Conservation (phyloP, 2,888 invertebrate species). For the Nowickia ferox region DNA sequence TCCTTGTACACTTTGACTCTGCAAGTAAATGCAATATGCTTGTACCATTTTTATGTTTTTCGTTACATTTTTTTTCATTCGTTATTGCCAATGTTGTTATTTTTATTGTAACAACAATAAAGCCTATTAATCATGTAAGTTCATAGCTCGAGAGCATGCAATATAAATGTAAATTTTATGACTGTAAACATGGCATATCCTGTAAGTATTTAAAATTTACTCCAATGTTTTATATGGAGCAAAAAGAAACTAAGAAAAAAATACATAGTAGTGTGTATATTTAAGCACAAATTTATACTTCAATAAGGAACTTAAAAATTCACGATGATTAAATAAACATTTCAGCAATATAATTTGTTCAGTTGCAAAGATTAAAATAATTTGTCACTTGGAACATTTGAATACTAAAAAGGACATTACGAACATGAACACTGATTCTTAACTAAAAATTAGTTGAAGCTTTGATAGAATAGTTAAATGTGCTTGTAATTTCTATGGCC, state of each 20-base stretch:
- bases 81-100: conserved; percentile 42
- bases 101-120: conserved; percentile 54
- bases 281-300: no score
- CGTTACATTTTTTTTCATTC: conserved; percentile 12
- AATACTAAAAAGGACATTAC: no score
- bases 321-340: no score
- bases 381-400: no score
- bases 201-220: conserved; percentile 62
- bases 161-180: conserved; percentile 71
- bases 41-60: not conserved
- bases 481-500: no score
- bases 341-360: no score
- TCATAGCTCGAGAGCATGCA: conserved; percentile 67
- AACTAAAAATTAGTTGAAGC: no score
- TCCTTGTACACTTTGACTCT: conserved; percentile 56
- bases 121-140: conserved; percentile 71
- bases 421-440: no score
- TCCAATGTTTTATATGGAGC: conserved; percentile 6
- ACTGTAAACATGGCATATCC: conserved; percentile 68
- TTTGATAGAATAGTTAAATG: no score
- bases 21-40: conserved; percentile 56
- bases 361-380: no score
- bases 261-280: not conserved
- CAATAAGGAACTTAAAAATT: no score
- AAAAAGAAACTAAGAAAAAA: no score